These are phyloP conservation scores for Calidris pugnax DNA, from an alignment of 2,113 vertebrate species.

Conservation along the genomic window DNA sequence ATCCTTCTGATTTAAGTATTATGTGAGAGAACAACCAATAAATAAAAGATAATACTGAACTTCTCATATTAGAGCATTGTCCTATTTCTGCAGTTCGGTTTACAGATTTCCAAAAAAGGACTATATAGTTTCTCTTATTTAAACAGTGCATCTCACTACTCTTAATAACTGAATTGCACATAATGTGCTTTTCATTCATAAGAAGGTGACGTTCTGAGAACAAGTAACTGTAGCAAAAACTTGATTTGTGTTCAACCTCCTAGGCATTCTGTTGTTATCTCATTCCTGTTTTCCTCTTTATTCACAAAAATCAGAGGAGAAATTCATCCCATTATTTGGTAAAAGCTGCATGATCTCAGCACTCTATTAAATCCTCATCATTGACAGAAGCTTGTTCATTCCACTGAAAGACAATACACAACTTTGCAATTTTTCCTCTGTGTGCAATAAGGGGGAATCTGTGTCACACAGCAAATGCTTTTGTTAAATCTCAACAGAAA, in stretches of 20 bases:
- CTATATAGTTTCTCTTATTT: background rate
- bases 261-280: background rate
- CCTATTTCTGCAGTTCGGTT: background rate
- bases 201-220: background rate
- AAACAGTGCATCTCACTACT: fast-evolving
- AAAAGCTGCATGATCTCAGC: background rate
- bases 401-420: background rate
- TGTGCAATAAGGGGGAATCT: background rate
- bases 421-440: background rate
- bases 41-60: background rate
- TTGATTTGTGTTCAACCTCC: background rate
- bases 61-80: background rate
- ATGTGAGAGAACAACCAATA: background rate
- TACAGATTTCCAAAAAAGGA: background rate
- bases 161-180: background rate
- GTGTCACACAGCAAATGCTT: background rate
- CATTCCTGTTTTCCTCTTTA: background rate
- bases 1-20: background rate
- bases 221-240: background rate
- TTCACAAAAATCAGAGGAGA: background rate
- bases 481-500: background rate
- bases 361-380: background rate
- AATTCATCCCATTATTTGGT: background rate
- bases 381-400: background rate
- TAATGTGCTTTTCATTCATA: background rate